Percentiles rank a stretch among this genome's conserved stretches.
phyloP scores from a whole-genome alignment of 2,797 vertebrate genomes.

The Epinephelus coioides region DNA sequence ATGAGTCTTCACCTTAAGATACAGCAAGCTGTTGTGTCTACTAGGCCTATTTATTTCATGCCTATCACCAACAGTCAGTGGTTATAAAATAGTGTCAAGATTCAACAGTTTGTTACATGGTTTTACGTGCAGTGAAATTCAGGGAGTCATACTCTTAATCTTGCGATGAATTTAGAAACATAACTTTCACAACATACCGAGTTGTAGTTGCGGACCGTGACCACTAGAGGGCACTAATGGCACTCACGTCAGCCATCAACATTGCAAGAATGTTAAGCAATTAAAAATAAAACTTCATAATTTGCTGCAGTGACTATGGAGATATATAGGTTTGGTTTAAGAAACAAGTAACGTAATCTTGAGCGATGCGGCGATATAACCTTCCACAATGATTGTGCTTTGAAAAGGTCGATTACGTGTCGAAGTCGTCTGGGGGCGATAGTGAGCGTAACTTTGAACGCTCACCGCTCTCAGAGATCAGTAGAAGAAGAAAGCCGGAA shows the following conservation, averaged over 20 bases:
- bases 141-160: background rate
- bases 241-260: background rate
- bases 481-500: conserved; percentile 67
- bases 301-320: no score
- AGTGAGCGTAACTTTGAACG: background rate
- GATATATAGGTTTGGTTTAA: no score
- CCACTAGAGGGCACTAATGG: background rate
- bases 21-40: no score
- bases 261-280: no score
- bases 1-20: no score
- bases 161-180: background rate
- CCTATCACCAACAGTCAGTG: no score
- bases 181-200: background rate
- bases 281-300: no score
- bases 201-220: background rate
- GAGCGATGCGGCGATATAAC: no score
- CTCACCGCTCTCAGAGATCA: fast-evolving
- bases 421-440: conserved; percentile 3
- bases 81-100: background rate
- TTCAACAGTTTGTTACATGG: background rate
- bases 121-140: background rate
- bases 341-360: no score
- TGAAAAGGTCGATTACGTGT: background rate
- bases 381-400: background rate
- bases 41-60: no score